phyloP scores from a whole-genome alignment of 2,888 invertebrate species.

The Tupiocoris notatus region DNA sequence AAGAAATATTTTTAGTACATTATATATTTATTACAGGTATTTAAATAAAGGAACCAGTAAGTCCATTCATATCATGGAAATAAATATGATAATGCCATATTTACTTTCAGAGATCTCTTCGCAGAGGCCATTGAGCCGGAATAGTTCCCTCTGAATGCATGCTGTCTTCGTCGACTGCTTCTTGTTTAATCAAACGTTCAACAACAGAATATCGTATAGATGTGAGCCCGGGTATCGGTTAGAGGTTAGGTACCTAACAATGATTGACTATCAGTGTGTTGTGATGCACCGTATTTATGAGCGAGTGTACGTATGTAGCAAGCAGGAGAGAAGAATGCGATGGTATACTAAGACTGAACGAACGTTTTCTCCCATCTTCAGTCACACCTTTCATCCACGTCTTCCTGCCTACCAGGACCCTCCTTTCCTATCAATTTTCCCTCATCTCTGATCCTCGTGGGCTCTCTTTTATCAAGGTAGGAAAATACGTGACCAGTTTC shows the following conservation, averaged over 20 bases:
- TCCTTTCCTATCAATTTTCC: conserved; percentile 46
- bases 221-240: too few species aligned
- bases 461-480: conserved; percentile 45
- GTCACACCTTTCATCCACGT: background rate
- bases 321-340: background rate
- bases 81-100: too few species aligned
- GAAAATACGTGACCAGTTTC: conserved; percentile 43
- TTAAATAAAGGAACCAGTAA: too few species aligned
- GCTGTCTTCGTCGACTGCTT: too few species aligned
- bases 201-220: too few species aligned
- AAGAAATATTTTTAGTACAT: too few species aligned
- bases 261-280: background rate
- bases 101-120: too few species aligned
- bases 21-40: too few species aligned
- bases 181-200: too few species aligned
- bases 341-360: background rate
- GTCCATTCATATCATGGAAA: too few species aligned
- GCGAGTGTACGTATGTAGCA: background rate
- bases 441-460: conserved; percentile 45
- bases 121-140: too few species aligned
- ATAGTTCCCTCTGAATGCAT: too few species aligned
- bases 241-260: background rate
- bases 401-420: background rate
- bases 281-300: background rate
- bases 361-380: background rate